phyloP scores from a whole-genome alignment of 2,888 invertebrate genomes.

The Orthonevra nobilis region DNA sequence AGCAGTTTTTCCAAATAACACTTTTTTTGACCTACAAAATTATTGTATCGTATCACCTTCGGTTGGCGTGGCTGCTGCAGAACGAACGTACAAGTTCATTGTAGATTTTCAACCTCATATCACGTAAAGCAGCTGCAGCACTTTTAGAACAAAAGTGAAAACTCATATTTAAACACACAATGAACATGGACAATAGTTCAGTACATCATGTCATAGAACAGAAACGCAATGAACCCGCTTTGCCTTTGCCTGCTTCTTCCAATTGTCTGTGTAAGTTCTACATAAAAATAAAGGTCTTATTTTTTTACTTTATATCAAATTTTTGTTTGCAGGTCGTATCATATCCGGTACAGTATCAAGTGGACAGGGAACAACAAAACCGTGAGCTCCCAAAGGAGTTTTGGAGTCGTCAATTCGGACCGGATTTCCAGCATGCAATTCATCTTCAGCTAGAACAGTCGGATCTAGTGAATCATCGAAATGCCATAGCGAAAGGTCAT shows the following conservation, averaged over 20 bases:
- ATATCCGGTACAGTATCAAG: constrained; percentile 17
- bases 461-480: constrained; percentile 12
- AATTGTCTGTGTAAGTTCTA: constrained; percentile 42
- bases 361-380: background rate
- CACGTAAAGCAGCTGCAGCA: constrained; percentile 51
- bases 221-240: constrained; percentile 38
- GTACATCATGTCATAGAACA: constrained; percentile 52
- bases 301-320: background rate
- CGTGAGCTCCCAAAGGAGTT: constrained; percentile 72
- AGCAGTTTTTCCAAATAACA: background rate
- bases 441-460: constrained; percentile 74
- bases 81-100: constrained; percentile 34
- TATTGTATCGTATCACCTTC: constrained; percentile 41
- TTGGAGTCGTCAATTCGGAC: constrained; percentile 77
- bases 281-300: background rate
- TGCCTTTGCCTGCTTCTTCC: constrained; percentile 32
- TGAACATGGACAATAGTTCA: constrained; percentile 19
- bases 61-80: background rate
- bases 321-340: constrained; percentile 33
- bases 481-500: constrained; percentile 12
- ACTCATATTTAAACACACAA: constrained; percentile 55
- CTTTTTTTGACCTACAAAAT: constrained; percentile 33
- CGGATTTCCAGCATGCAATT: constrained; percentile 76
- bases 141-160: constrained; percentile 6
- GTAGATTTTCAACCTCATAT: constrained; percentile 21